Percentiles rank a stretch among this genome's conserved stretches.
These are phyloP conservation scores for Masticophis lateralis DNA, from an alignment of 2,797 vertebrate species.

Conservation along the genomic window DNA sequence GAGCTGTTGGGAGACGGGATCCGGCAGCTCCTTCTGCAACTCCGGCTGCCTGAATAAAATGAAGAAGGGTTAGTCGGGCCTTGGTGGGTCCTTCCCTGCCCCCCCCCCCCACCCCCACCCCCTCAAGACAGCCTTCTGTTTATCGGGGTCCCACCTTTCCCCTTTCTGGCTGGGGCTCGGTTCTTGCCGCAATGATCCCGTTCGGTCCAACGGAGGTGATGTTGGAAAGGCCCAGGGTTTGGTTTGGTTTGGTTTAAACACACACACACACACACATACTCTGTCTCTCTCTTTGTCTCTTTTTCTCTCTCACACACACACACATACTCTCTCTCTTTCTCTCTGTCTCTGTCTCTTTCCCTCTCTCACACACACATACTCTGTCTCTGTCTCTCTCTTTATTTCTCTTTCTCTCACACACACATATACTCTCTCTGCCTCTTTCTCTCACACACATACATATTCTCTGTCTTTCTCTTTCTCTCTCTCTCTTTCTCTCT, in stretches of 20 bases:
- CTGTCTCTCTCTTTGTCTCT: too few relatives aligned
- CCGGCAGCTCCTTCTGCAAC: slow-evolving; percentile 88
- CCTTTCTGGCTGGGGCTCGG: slow-evolving; percentile 20
- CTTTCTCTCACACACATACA: too few relatives aligned
- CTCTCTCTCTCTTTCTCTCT: too few relatives aligned
- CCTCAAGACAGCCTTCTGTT: slow-evolving; percentile 42
- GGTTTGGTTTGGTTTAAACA: not conserved
- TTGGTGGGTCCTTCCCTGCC: slow-evolving; percentile 37
- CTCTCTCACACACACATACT: too few relatives aligned
- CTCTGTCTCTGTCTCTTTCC: too few relatives aligned
- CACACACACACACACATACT: not conserved
- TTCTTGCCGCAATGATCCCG: slow-evolving; percentile 50
- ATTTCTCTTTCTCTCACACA: too few relatives aligned
- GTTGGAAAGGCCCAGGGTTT: slow-evolving; percentile 6
- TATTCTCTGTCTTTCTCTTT: too few relatives aligned
- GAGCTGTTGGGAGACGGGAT: slow-evolving; percentile 91
- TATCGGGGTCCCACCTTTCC: slow-evolving; percentile 22
- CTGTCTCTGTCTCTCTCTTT: too few relatives aligned
- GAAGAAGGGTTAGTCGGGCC: slow-evolving; percentile 85
- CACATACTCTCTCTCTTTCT: too few relatives aligned
- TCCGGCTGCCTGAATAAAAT: slow-evolving; percentile 90
- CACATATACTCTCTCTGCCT: too few relatives aligned
- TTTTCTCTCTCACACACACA: too few relatives aligned
- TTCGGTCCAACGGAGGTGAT: slow-evolving; percentile 26
- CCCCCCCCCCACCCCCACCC: not conserved